Evolutionary conservation across 2,888 invertebrate genomes (phyloP).

Genomic region (Tinea pellionella): DNA sequence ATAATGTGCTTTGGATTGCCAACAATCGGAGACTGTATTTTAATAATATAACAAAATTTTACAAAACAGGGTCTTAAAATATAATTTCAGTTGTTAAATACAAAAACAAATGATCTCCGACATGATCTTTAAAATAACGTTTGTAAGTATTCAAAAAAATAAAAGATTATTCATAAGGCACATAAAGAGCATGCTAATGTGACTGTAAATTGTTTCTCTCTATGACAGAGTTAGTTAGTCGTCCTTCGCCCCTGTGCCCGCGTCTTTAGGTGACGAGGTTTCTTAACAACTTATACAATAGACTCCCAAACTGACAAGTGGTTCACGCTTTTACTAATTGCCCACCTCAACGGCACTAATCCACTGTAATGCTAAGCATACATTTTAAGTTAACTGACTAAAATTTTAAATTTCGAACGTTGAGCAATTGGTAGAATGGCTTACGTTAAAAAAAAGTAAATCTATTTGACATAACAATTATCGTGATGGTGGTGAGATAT

Average conservation of each 20-base stretch:
- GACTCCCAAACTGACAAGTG: constrained; percentile 54
- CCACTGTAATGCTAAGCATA: constrained; percentile 44
- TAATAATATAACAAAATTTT: too few relatives aligned
- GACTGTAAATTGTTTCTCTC: constrained; percentile 29
- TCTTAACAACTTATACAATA: constrained; percentile 27
- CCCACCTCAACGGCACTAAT: constrained; percentile 53
- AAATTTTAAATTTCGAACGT: constrained; percentile 6
- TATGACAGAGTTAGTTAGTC: constrained; percentile 42
- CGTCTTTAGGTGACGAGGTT: constrained; percentile 17
- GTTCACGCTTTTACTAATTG: constrained; percentile 63
- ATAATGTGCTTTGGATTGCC: too few relatives aligned
- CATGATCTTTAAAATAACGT: not conserved
- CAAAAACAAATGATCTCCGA: not conserved
- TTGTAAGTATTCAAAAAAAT: constrained; percentile 10
- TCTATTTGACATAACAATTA: not conserved
- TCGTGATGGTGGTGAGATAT: not conserved
- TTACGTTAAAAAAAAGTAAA: not conserved
- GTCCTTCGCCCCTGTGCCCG: constrained; percentile 50
- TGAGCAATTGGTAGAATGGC: not conserved
- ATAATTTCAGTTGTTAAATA: not conserved
- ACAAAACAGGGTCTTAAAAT: not conserved
- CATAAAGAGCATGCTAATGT: constrained; percentile 57
- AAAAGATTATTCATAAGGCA: constrained; percentile 51
- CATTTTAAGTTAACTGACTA: constrained; percentile 28
- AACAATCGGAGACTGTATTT: too few relatives aligned